Conservation (phyloP, 2,797 vertebrate species). For the Euphonia xanthogaster region DNA sequence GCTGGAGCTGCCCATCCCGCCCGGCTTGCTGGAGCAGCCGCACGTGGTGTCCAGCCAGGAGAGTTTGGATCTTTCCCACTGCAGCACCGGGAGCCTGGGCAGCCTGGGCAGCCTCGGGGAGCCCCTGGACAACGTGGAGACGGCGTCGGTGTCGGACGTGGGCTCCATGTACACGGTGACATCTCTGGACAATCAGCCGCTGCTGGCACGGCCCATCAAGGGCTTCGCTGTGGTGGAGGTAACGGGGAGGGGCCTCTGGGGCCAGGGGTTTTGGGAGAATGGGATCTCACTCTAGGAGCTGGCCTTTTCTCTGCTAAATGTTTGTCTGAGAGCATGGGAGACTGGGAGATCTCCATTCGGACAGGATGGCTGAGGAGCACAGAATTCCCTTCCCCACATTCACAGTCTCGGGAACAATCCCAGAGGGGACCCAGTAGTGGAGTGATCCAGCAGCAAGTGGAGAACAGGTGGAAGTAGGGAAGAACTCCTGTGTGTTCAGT, state of each 20-base stretch:
- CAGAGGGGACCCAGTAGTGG: background rate
- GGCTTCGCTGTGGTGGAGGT: constrained; percentile 98
- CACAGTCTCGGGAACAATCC: accelerated
- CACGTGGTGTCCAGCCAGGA: constrained; percentile 95
- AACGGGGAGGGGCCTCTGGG: background rate
- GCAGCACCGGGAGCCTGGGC: constrained; percentile 93
- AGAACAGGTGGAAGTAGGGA: background rate
- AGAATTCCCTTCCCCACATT: background rate
- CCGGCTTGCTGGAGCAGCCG: constrained; percentile 82
- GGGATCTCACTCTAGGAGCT: background rate
- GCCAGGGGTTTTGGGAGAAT: background rate
- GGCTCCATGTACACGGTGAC: constrained; percentile 90
- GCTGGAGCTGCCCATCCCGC: constrained; percentile 79
- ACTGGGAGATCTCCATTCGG: background rate
- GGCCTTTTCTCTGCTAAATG: accelerated
- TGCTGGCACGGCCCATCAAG: constrained; percentile 87
- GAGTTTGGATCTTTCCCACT: constrained; percentile 92
- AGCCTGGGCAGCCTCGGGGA: constrained; percentile 94
- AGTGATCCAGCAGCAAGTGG: background rate
- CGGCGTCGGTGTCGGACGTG: constrained; percentile 83
- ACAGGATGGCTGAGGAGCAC: background rate
- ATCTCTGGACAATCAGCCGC: constrained; percentile 85
- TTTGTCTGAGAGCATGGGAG: accelerated
- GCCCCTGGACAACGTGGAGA: constrained; percentile 86
- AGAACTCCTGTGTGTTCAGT: background rate